Base-by-base conservation (phyloP, 2,113 vertebrate species). In the Rhipidura dahli region DNA sequence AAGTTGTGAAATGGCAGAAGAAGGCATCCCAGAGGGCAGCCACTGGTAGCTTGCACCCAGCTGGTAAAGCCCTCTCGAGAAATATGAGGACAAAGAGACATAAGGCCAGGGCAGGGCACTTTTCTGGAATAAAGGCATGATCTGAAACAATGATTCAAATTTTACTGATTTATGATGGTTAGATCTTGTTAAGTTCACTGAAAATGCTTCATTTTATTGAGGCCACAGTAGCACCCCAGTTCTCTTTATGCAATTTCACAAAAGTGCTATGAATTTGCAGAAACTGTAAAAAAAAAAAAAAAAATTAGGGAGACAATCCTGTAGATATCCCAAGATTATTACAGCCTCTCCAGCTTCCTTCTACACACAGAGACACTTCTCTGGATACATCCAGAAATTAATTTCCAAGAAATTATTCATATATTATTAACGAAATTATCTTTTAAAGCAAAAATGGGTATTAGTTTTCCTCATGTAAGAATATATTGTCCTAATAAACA, bases 401-500 rank as follows among this genome's bases (percentile, higher is more conserved):
- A 73, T 90, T 85, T 90, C 54, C 59, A 85, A 51, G 54, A 90
- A 70, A 18, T 12, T 77, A 73, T 91, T 80, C 17, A 91, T 85
- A 85, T 77, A 66, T 30, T 53, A 73, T 79, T 88, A 87, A 35
- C 15, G 89, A 89, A 84, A 85, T 73, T 5, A 69, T 87, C 15
- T 80, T 87, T 72, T 91, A 80, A 93, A 87, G 21, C 8, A 83
- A 91, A 94, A 95, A 64, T 50, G 13, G 21, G 9, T 90, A 93
- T 63, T 80, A 87, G 63, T 49, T 95, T 88, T 39, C 42, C 80
- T 85, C 5, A 44, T 59, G 51, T 63, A 88, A 90, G 45, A 83
- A 70, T 96, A 59, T 77, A 51, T 85, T 88, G 45, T 80, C 33
- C 45, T 80, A 94, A 94, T 63, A 94, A 92, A 47, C 22, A 54